A percentile compares a stretch with the other conserved stretches of the same genome.
phyloP scores from a whole-genome alignment of 2,888 invertebrate species.

The Phyllotreta cruciferae region DNA sequence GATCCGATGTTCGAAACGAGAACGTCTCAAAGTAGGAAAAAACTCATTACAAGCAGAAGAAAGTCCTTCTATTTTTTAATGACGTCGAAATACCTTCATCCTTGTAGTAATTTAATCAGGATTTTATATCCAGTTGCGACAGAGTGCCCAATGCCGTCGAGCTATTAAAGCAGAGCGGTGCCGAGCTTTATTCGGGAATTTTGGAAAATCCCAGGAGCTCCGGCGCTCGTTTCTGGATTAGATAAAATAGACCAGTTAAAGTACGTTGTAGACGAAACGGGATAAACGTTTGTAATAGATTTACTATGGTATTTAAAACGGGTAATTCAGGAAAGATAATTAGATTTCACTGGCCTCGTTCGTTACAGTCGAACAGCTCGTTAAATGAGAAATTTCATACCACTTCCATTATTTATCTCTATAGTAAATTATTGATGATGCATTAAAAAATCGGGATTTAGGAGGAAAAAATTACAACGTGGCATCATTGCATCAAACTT shows the following conservation, averaged over 20 bases:
- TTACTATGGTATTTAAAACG: no score
- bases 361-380: no score
- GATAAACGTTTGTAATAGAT: background rate
- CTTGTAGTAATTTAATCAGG: conserved; percentile 48
- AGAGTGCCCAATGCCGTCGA: conserved; percentile 40
- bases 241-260: conserved; percentile 45
- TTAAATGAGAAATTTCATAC: no score
- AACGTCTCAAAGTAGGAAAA: conserved; percentile 29
- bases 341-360: no score
- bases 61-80: conserved; percentile 40
- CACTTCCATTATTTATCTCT: no score
- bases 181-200: conserved; percentile 55
- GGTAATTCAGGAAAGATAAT: no score
- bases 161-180: conserved; percentile 50
- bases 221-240: conserved; percentile 55
- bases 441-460: no score
- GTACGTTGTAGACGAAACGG: conserved; percentile 8
- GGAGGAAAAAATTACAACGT: no score
- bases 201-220: conserved; percentile 57
- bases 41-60: conserved; percentile 33
- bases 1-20: conserved; percentile 21
- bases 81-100: conserved; percentile 43
- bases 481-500: no score
- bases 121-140: conserved; percentile 53
- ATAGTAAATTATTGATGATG: no score